Evolutionary conservation across 2,797 vertebrate species (phyloP).

Genomic region (Erethizon dorsatum): DNA sequence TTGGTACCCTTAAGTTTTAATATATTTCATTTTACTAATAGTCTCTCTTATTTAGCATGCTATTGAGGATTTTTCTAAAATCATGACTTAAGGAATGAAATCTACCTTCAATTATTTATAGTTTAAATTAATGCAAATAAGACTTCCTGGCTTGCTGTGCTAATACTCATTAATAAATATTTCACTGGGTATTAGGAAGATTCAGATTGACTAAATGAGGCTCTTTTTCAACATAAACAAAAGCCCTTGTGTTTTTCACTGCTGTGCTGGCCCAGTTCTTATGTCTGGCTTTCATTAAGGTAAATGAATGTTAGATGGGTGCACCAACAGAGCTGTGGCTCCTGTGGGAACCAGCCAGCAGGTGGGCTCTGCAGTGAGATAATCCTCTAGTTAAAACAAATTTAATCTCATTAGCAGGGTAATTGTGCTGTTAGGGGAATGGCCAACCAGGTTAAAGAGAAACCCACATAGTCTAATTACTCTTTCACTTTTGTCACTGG

Average conservation of each 20-base stretch:
- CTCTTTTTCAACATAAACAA: conserved; percentile 78
- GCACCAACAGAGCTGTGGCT: conserved; percentile 44
- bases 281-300: conserved; percentile 72
- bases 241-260: conserved; percentile 67
- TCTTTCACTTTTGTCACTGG: conserved; percentile 59
- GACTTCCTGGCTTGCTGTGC: conserved; percentile 63
- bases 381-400: conserved; percentile 79
- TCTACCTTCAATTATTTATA: conserved; percentile 83
- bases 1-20: not conserved
- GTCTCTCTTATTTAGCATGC: not conserved
- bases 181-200: conserved; percentile 79
- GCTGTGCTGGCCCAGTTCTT: conserved; percentile 45
- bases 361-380: conserved; percentile 61
- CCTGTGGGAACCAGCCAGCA: conserved; percentile 57
- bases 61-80: conserved; percentile 33
- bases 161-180: conserved; percentile 80
- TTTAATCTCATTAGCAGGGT: conserved; percentile 83
- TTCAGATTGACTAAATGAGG: conserved; percentile 75
- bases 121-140: conserved; percentile 83
- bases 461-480: conserved; percentile 68
- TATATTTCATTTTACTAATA: conserved; percentile 23
- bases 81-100: conserved; percentile 73
- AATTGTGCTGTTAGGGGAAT: conserved; percentile 79
- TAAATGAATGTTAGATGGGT: conserved; percentile 73
- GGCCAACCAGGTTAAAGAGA: conserved; percentile 74